phyloP scores from a whole-genome alignment of 2,113 vertebrate species.

The Melanerpes aurifrons region DNA sequence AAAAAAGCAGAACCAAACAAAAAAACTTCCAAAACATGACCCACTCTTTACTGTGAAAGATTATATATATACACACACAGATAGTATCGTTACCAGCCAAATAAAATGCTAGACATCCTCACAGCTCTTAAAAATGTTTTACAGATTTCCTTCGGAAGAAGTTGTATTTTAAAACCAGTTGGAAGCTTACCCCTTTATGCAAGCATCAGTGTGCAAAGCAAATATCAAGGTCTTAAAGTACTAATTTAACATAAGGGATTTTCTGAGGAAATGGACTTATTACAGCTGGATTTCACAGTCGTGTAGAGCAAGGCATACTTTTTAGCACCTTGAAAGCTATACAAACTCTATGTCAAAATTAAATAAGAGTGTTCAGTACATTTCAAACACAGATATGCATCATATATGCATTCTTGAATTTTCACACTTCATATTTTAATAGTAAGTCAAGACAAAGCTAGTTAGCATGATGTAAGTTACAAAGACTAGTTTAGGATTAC shows the following conservation, averaged over 20 bases:
- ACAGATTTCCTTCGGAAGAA: not conserved
- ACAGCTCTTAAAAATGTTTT: not conserved
- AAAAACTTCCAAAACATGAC: not conserved
- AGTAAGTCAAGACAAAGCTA: not conserved
- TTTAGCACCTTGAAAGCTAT: not conserved
- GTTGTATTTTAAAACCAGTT: not conserved
- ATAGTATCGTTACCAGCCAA: not conserved
- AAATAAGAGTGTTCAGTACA: not conserved
- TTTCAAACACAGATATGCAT: not conserved
- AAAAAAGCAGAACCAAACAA: no score
- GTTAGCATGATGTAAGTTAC: not conserved
- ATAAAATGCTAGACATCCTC: not conserved
- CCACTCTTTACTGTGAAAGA: not conserved
- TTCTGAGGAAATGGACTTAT: not conserved
- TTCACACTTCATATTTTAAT: not conserved
- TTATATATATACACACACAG: not conserved
- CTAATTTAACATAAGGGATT: not conserved
- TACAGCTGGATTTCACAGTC: not conserved
- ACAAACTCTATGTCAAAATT: not conserved
- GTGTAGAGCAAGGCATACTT: not conserved
- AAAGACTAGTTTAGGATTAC: not conserved
- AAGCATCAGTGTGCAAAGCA: not conserved
- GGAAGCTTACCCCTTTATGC: not conserved
- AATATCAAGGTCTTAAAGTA: not conserved
- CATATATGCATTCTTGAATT: fast-evolving